phyloP scores from a whole-genome alignment of 37 sponge, comb jelly and placozoan genomes.

The Sycon ciliatum region DNA sequence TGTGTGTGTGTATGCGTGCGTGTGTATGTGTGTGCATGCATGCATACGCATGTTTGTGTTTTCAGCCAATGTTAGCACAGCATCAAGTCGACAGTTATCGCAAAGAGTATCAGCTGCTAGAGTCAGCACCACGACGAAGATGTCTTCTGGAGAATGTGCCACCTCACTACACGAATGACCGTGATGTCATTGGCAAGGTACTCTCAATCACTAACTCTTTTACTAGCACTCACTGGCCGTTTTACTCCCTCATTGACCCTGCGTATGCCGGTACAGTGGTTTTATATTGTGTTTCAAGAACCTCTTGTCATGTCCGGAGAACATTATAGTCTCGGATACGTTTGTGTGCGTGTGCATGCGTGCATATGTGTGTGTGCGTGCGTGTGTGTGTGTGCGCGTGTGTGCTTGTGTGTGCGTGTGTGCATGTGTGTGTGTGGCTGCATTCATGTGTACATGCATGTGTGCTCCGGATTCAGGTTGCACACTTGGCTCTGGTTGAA shows the following conservation, averaged over 20 bases:
- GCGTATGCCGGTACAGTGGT: no score
- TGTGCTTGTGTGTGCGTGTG: neutral
- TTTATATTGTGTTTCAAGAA: no score
- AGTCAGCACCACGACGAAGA: no score
- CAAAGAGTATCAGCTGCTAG: no score
- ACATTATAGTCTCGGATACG: neutral
- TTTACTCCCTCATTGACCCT: no score
- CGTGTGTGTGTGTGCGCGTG: neutral
- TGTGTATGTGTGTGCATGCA: neutral
- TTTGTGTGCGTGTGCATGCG: neutral
- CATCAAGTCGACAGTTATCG: neutral
- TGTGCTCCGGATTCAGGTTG: neutral
- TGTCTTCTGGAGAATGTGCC: no score
- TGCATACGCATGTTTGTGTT: neutral
- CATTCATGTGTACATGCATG: neutral
- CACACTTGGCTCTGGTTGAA: neutral
- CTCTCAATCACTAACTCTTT: no score
- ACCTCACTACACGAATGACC: no score
- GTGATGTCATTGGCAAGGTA: no score
- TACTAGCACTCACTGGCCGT: no score
- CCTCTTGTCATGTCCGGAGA: no score
- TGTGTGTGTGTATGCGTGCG: slow-evolving; percentile 1
- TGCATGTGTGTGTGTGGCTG: neutral
- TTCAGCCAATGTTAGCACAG: neutral
- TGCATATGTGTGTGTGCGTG: neutral